Conservation (phyloP, 2,113 vertebrate species). For the Otolemur garnettii region DNA sequence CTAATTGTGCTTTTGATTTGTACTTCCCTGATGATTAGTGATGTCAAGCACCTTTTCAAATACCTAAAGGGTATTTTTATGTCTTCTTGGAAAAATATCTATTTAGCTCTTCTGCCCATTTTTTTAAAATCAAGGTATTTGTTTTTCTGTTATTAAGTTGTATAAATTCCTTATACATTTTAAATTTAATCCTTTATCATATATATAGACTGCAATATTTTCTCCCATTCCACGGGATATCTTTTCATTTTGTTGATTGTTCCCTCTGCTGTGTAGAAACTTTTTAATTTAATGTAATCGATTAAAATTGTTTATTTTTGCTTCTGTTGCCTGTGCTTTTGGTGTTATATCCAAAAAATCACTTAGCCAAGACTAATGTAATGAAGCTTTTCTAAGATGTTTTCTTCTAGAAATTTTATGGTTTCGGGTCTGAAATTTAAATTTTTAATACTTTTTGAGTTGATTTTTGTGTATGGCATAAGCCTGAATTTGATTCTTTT, state of each 20-base stretch:
- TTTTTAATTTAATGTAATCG: not conserved
- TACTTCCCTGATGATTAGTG: not conserved
- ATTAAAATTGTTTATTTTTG: not conserved
- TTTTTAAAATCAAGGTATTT: not conserved
- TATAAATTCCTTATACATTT: not conserved
- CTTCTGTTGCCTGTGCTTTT: not conserved
- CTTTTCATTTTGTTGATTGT: not conserved
- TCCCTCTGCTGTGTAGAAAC: not conserved
- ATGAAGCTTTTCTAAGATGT: not conserved
- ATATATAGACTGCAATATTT: not conserved
- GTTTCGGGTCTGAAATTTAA: not conserved
- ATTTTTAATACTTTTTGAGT: not conserved
- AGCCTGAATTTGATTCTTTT: not conserved
- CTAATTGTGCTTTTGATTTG: not conserved
- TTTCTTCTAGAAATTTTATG: not conserved
- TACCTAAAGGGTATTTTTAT: not conserved
- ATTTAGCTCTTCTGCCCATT: not conserved
- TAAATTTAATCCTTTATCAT: not conserved
- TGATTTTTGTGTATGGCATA: not conserved
- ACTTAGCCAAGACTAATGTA: not conserved
- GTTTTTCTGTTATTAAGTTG: not conserved
- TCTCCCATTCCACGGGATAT: not conserved
- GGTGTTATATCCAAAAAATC: not conserved
- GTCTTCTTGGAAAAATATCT: not conserved
- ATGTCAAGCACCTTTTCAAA: not conserved